Evolutionary conservation across 1,140 invertebrate genomes (phyloP), one percentile per base, ranked within the genome.

Genomic region (Mesaphorura yosii): DNA sequence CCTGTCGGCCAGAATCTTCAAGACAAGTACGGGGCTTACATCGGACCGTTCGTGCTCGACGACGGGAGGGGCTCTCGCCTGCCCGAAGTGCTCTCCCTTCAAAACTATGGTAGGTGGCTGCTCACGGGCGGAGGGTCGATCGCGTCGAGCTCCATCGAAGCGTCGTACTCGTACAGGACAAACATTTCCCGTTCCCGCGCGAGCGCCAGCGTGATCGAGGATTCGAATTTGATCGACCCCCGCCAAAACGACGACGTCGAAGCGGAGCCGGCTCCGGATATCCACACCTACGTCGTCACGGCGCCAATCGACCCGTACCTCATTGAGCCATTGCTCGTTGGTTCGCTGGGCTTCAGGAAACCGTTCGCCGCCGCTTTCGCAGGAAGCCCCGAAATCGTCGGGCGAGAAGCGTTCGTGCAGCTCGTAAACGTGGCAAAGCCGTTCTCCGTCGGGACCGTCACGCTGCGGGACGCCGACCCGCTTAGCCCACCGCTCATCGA

Each of bases 11-110:
- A 50, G 34, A 57, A 47, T 34, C 29, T 60, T 2, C 53, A 56
- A 41, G 58, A 60, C 31, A 60, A 60, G 49, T 60, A 60, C 45
- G 58, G 58, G 28, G 54, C 58, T 4, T 28, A 53, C 1, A 47
- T 60, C 1, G 58, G 58, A 23, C 58, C 58, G 2, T 60, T 60
- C 31, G 39, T 57, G 31, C 51, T 60, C 1, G 50, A 56, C 23
- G 48, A 52, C 20, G 58, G 58, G 20, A 29, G 48, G 7, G 52
- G 50, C 3, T 57, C 55, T 38, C 15, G 49, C 17, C 45, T 53
- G 54, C 37, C 45, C 7, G 17, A 51, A 12, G 54, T 55, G 26
- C 39, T 60, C 19, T 51, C 55, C 3, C 17, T 48, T n/a, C 28
- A 38, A 20, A 2, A 46, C 0, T 28, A 53, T 2, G 17, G 51